Percentiles rank a stretch among this genome's conserved stretches.
Evolutionary conservation across 2,888 invertebrate species (phyloP).

Genomic region (Timandra comae): DNA sequence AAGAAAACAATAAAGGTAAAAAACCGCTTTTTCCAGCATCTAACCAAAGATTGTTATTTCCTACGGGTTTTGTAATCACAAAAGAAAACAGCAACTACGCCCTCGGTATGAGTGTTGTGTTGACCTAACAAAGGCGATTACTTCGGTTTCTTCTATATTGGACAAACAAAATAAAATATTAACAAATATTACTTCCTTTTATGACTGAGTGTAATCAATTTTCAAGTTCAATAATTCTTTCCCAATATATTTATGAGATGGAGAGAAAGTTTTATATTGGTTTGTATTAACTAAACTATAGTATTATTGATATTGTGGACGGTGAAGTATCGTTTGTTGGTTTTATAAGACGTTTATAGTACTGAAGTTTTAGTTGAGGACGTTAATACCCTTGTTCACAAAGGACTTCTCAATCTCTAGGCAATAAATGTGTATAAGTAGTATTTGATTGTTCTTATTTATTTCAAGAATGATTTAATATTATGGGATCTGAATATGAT

Average conservation of each 20-base stretch:
- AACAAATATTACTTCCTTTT: background rate
- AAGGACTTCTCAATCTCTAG: too few relatives aligned
- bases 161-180: background rate
- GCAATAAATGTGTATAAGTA: too few relatives aligned
- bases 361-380: too few relatives aligned
- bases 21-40: background rate
- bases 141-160: background rate
- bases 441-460: too few relatives aligned
- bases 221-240: background rate
- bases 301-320: too few relatives aligned
- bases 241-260: background rate
- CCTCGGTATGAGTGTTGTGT: background rate
- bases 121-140: background rate
- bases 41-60: background rate
- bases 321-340: too few relatives aligned
- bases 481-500: too few relatives aligned
- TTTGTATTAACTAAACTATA: background rate
- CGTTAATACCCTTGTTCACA: too few relatives aligned
- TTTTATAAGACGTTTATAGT: too few relatives aligned
- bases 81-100: background rate
- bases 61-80: slow-evolving; percentile 1
- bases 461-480: too few relatives aligned
- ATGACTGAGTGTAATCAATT: background rate
- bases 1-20: background rate
- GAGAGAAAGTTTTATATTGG: background rate